These are phyloP conservation scores for Centropyge bicolor DNA, from an alignment of 2,797 vertebrate species.

Conservation along the genomic window DNA sequence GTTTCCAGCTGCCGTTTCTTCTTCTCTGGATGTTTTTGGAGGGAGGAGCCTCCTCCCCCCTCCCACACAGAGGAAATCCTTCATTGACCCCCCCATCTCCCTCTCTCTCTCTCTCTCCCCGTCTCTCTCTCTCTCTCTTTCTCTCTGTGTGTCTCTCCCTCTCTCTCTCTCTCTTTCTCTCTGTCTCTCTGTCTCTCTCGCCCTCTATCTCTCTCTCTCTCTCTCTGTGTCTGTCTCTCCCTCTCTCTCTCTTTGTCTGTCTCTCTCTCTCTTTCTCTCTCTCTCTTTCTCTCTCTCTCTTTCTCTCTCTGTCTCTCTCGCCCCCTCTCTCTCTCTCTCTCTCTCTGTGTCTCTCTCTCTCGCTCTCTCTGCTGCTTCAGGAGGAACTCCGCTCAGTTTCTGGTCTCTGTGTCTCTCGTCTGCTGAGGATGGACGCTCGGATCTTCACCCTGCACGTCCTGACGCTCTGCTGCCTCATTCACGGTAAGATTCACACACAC, in stretches of 20 bases:
- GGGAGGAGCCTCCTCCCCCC: slow-evolving; percentile 25
- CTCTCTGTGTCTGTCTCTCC: not conserved
- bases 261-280: not conserved
- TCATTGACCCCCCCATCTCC: not conserved
- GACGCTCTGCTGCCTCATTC: slow-evolving; percentile 63
- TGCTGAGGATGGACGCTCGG: slow-evolving; percentile 59
- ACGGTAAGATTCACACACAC: slow-evolving; percentile 34
- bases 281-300: not conserved
- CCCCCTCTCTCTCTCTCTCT: not conserved
- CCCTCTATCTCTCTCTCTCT: not conserved
- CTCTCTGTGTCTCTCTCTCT: not conserved
- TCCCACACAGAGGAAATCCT: slow-evolving; percentile 15
- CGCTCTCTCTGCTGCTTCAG: slow-evolving; percentile 10
- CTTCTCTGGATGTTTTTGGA: slow-evolving; percentile 4
- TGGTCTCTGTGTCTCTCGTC: slow-evolving; percentile 2
- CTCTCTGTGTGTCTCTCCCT: not conserved
- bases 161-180: not conserved
- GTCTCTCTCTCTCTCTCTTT: not conserved
- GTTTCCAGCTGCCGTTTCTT: slow-evolving; percentile 17
- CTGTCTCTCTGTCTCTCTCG: not conserved
- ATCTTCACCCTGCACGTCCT: slow-evolving; percentile 49
- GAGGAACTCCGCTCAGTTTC: slow-evolving; percentile 24
- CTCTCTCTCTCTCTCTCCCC: not conserved
- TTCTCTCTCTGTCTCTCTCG: not conserved
- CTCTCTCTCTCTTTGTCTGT: not conserved